phyloP scores from a whole-genome alignment of 2,797 vertebrate genomes.

The Melanotaenia boesemani region DNA sequence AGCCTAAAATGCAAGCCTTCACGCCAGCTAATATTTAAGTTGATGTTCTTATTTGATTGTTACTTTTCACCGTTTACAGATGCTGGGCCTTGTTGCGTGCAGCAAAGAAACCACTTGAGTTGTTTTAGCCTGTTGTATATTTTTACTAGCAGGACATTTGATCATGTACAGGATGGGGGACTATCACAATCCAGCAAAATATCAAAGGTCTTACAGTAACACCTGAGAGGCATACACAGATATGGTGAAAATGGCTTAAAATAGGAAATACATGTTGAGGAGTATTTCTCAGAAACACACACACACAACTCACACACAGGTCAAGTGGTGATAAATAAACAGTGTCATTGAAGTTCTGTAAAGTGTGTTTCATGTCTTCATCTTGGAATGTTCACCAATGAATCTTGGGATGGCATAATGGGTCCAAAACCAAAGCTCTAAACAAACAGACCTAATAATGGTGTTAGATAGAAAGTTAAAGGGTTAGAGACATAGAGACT shows the following conservation, averaged over 20 bases:
- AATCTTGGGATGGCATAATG: background rate
- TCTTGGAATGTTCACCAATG: slow-evolving; percentile 10
- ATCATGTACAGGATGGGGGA: slow-evolving; percentile 78
- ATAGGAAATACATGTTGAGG: slow-evolving; percentile 25
- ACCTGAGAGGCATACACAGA: slow-evolving; percentile 45
- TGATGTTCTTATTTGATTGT: slow-evolving; percentile 73
- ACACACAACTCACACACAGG: slow-evolving; percentile 57
- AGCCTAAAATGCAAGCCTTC: slow-evolving; percentile 50
- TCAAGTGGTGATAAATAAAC: slow-evolving; percentile 82
- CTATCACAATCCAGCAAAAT: slow-evolving; percentile 70
- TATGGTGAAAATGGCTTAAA: slow-evolving; percentile 25
- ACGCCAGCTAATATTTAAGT: slow-evolving; percentile 64
- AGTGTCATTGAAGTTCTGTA: slow-evolving; percentile 74
- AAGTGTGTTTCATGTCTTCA: slow-evolving; percentile 71
- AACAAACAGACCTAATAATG: too few species aligned
- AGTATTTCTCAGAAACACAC: slow-evolving; percentile 16
- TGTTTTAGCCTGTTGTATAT: slow-evolving; percentile 78
- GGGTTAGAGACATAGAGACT: too few species aligned
- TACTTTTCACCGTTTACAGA: slow-evolving; percentile 73
- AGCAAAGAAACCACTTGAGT: slow-evolving; percentile 71
- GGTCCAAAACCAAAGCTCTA: too few species aligned
- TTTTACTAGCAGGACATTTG: slow-evolving; percentile 77
- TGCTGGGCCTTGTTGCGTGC: slow-evolving; percentile 76
- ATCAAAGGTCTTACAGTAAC: slow-evolving; percentile 72
- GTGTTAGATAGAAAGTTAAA: too few species aligned